Evolutionary conservation across 2,888 invertebrate genomes (phyloP), one percentile per base, ranked within the genome.

Genomic region (Drosophila nr. perissopoda): DNA sequence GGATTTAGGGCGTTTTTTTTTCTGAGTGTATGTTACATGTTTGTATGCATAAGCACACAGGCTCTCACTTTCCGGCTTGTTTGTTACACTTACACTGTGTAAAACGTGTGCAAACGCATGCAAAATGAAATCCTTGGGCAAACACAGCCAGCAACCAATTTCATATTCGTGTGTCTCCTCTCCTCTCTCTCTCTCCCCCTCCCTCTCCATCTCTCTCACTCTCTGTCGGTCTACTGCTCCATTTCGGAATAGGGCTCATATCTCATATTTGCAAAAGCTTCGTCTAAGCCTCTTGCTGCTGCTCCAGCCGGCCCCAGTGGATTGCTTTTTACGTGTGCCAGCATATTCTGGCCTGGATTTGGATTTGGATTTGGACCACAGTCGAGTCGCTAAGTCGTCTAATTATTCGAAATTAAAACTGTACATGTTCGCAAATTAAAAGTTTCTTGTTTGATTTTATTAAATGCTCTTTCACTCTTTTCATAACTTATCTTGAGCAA

Each of bases 31-130:
- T 38, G 8, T 4, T 38, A 4, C 18, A 18, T 38, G 38, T 8
- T 38, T 18, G 18, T 38, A 8, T 38, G 38, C 38, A 38, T 42
- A 46, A 33, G 54, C 58, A 74, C 46, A 71, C 27, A 42, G 13
- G n/a, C 48, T 49, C 38, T 11, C 33, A 40, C 31, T 13, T 42
- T 48, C 40, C 38, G 36, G 49, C 21, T 66, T 66, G 54, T 74
- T 21, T 46, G 46, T 8, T 8, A 46, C 46, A 46, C 25, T 46
- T 70, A 57, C 38, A 52, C 51, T 66, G 42, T 54, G 25, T 49
- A 54, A 74, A 65, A 56, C 42, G 74, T 67, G 75, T 68, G 71
- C 71, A 53, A 72, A 75, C 53, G 76, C 69, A 46, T 48, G 68
- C 57, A 36, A 51, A 71, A 51, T 11, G n/a, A 51, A 27, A 71